phyloP scores from a whole-genome alignment of 2,888 invertebrate genomes.

The Drosophila incognita region DNA sequence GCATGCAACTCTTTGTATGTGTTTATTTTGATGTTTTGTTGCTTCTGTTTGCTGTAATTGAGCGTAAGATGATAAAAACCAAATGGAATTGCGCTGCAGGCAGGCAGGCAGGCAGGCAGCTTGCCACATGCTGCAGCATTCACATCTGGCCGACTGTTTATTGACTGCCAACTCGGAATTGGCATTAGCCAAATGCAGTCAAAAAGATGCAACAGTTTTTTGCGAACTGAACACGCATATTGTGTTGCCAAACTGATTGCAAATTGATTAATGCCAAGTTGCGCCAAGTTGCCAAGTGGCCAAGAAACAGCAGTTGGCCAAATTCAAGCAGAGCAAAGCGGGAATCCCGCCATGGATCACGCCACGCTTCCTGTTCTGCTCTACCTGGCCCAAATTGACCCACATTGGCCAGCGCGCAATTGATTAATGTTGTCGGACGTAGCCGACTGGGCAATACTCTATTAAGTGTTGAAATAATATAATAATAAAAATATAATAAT shows the following conservation, averaged over 20 bases:
- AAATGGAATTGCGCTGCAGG: constrained; percentile 52
- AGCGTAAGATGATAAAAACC: constrained; percentile 50
- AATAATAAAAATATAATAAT: no score
- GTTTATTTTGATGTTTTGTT: background rate
- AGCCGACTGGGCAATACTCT: background rate
- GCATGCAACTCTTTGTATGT: background rate
- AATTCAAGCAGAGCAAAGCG: constrained; percentile 12
- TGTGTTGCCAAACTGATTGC: constrained; percentile 45
- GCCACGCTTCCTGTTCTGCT: constrained; percentile 38
- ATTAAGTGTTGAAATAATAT: background rate
- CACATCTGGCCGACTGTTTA: constrained; percentile 4
- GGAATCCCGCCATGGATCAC: constrained; percentile 36
- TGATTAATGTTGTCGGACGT: background rate
- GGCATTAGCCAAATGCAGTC: constrained; percentile 12
- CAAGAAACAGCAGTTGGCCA: constrained; percentile 36
- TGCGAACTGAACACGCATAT: constrained; percentile 24
- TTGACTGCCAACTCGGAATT: constrained; percentile 11
- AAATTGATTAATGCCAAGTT: constrained; percentile 53
- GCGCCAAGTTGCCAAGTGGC: background rate
- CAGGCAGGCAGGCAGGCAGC: constrained; percentile 30
- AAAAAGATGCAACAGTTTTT: constrained; percentile 15
- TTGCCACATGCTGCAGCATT: constrained; percentile 1
- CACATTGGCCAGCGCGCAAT: constrained; percentile 28
- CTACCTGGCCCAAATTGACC: constrained; percentile 32
- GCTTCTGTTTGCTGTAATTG: constrained; percentile 16